These are phyloP conservation scores for Agonopterix subpropinquella DNA, from an alignment of 2,888 invertebrate genomes.

Conservation along the genomic window DNA sequence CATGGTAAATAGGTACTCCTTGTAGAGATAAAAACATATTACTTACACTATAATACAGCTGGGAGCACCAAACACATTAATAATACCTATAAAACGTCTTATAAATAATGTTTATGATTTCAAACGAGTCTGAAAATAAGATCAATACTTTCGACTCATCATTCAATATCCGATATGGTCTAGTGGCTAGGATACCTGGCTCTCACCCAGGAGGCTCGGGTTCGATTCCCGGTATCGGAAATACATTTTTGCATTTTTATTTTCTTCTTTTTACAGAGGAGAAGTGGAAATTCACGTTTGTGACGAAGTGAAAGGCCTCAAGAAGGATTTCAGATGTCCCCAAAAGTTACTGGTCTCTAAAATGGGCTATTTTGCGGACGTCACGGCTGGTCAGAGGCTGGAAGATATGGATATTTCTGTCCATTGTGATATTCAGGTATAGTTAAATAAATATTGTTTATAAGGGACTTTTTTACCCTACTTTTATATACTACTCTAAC, in stretches of 20 bases:
- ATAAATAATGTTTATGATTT: too few species aligned
- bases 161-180: conserved; percentile 71
- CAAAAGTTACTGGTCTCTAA: conserved; percentile 90
- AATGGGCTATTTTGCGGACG: conserved; percentile 97
- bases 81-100: not conserved
- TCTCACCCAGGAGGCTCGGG: conserved; percentile 77
- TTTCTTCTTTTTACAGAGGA: conserved; percentile 61
- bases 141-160: not conserved
- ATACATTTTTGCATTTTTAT: conserved; percentile 19
- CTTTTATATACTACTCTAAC: too few species aligned
- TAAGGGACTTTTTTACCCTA: too few species aligned
- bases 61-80: not conserved
- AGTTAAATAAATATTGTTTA: too few species aligned
- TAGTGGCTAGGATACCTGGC: conserved; percentile 79
- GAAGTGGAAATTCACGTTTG: conserved; percentile 96
- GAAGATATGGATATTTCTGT: conserved; percentile 98
- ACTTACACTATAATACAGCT: not conserved
- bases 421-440: conserved; percentile 92
- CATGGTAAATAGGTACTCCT: not conserved
- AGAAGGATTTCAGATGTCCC: conserved; percentile 92
- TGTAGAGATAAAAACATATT: not conserved
- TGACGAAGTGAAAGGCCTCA: conserved; percentile 93
- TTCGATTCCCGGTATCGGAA: conserved; percentile 78
- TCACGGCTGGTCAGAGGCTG: conserved; percentile 86
- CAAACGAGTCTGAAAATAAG: too few species aligned